Percentiles rank a stretch among this genome's conserved stretches.
These are phyloP conservation scores for Tethya wilhelma DNA, from an alignment of 37 sponge, comb jelly and placozoan species.

Conservation along the genomic window DNA sequence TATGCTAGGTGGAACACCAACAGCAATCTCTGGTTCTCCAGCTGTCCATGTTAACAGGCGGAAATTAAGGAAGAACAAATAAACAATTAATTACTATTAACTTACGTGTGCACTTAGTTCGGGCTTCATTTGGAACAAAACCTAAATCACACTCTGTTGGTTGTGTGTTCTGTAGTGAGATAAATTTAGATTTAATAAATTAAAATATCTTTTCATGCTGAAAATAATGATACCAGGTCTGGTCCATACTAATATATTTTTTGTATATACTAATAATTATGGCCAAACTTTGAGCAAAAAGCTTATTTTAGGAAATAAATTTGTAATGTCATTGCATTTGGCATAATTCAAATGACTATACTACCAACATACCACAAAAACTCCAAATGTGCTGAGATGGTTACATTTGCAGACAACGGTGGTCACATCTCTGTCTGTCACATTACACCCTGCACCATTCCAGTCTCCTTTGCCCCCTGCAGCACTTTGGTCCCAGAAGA, in stretches of 20 bases:
- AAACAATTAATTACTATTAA: not conserved
- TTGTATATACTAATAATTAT: too few species aligned
- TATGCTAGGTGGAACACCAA: too few species aligned
- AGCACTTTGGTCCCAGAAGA: slow-evolving; percentile 21
- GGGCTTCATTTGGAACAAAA: not conserved
- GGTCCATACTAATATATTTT: too few species aligned
- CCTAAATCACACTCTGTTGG: slow-evolving; percentile 9
- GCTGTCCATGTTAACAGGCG: not conserved
- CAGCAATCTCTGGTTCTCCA: too few species aligned
- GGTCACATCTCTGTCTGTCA: not conserved
- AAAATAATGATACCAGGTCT: too few species aligned
- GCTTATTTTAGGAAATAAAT: too few species aligned
- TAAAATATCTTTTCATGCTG: too few species aligned
- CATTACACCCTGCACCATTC: slow-evolving; percentile 10
- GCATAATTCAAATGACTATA: too few species aligned
- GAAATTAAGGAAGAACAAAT: too few species aligned
- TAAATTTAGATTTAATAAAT: too few species aligned
- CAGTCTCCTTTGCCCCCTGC: slow-evolving; percentile 31
- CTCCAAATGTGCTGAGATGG: slow-evolving; percentile 45
- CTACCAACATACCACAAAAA: slow-evolving; percentile 22
- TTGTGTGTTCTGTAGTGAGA: slow-evolving; percentile 30
- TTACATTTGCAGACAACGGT: slow-evolving; percentile 18
- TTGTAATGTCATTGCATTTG: too few species aligned
- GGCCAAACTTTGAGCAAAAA: too few species aligned
- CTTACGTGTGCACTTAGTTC: slow-evolving; percentile 13